These are phyloP conservation scores for Podiceps cristatus DNA, from an alignment of 2,113 vertebrate species.

Conservation along the genomic window DNA sequence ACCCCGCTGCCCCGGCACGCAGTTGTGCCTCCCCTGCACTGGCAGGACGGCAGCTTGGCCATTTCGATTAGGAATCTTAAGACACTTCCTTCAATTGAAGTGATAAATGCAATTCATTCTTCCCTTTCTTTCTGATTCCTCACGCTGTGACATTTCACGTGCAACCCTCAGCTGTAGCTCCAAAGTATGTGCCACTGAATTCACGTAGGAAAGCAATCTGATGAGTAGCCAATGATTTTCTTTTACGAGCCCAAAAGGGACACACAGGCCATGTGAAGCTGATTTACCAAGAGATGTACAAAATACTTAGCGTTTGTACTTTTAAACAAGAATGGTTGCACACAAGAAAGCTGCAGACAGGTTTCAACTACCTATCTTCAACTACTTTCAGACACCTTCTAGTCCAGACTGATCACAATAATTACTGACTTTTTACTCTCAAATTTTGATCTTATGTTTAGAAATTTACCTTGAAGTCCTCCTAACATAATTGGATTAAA, in stretches of 20 bases:
- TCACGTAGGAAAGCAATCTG: neutral
- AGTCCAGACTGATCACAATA: neutral
- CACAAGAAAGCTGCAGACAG: neutral
- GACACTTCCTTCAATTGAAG: neutral
- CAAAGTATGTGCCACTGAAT: neutral
- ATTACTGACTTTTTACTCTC: neutral
- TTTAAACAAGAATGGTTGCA: neutral
- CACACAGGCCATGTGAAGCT: neutral
- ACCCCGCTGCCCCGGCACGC: rapidly evolving
- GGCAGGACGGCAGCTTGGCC: neutral
- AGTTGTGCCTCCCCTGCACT: rapidly evolving
- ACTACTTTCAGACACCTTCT: neutral
- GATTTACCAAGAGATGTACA: neutral
- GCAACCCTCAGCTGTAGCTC: neutral
- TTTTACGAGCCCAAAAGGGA: neutral
- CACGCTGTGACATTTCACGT: rapidly evolving
- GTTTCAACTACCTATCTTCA: neutral
- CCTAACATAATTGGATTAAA: neutral
- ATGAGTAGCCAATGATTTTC: neutral
- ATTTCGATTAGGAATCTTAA: neutral
- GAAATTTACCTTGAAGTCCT: neutral
- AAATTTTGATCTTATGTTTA: neutral
- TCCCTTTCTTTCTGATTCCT: neutral
- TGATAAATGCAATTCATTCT: neutral
- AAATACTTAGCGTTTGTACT: neutral